phyloP scores from a whole-genome alignment of 2,888 invertebrate species.

The Stomorhina lunata region DNA sequence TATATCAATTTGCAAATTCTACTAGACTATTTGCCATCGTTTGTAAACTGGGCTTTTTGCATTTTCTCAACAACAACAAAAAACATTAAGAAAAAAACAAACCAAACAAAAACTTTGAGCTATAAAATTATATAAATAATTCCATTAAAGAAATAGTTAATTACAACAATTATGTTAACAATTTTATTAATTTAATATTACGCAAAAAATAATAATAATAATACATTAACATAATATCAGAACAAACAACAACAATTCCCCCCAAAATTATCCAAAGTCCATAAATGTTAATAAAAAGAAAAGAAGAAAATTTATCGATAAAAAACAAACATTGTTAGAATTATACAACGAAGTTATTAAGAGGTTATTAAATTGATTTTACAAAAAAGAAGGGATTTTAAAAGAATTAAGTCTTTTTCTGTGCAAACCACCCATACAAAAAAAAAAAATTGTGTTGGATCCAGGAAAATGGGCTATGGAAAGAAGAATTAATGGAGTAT shows the following conservation, averaged over 20 bases:
- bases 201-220: not conserved
- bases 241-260: not conserved
- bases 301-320: slow-evolving; percentile 21
- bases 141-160: slow-evolving; percentile 54
- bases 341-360: not conserved
- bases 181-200: slow-evolving; percentile 48
- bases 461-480: too few relatives aligned
- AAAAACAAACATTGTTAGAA: slow-evolving; percentile 51
- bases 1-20: too few relatives aligned
- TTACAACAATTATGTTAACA: slow-evolving; percentile 52
- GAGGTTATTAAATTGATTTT: slow-evolving; percentile 15
- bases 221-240: too few relatives aligned
- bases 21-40: too few relatives aligned
- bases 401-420: too few relatives aligned
- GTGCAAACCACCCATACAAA: too few relatives aligned
- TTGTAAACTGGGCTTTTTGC: too few relatives aligned
- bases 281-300: slow-evolving; percentile 47
- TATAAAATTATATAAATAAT: slow-evolving; percentile 36
- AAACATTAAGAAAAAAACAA: slow-evolving; percentile 18
- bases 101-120: slow-evolving; percentile 33
- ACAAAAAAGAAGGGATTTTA: too few relatives aligned
- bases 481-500: too few relatives aligned
- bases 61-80: slow-evolving; percentile 35
- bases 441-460: too few relatives aligned
- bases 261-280: slow-evolving; percentile 53